Conservation (phyloP, 2,113 vertebrate species). For the Oryzias woworae region DNA sequence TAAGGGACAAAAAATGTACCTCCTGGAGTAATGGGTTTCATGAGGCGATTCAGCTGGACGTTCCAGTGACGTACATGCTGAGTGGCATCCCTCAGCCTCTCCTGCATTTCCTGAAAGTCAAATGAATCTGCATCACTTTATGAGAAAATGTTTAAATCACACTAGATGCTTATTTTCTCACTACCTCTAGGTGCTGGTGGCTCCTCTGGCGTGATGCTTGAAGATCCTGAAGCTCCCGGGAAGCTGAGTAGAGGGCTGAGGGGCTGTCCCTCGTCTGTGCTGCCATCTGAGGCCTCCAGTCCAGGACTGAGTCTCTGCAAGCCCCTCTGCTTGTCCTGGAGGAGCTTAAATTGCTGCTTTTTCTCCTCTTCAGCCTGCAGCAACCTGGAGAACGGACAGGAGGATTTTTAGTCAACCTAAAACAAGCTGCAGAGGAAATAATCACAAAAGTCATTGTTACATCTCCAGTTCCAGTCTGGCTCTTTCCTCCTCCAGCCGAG, state of each 20-base stretch:
- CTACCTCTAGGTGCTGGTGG: slow-evolving; percentile 68
- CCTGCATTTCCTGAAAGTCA: slow-evolving; percentile 65
- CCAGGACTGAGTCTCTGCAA: slow-evolving; percentile 32
- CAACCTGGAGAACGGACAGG: slow-evolving; percentile 42
- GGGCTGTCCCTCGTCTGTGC: slow-evolving; percentile 9
- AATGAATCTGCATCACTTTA: neutral
- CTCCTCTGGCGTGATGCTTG: slow-evolving; percentile 62
- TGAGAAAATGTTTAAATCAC: neutral
- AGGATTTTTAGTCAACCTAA: neutral
- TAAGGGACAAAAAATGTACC: slow-evolving; percentile 47
- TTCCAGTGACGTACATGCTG: slow-evolving; percentile 79
- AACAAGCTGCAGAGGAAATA: no score
- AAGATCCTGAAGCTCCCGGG: slow-evolving; percentile 71
- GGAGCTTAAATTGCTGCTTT: slow-evolving; percentile 61
- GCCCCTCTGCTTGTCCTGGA: slow-evolving; percentile 65
- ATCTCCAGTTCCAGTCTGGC: slow-evolving; percentile 71
- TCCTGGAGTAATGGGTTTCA: slow-evolving; percentile 77
- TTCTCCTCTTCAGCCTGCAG: slow-evolving; percentile 72
- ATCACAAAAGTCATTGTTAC: slow-evolving; percentile 34
- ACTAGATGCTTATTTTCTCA: neutral
- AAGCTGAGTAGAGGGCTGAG: slow-evolving; percentile 63
- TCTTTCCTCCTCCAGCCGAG: slow-evolving; percentile 75
- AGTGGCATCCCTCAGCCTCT: slow-evolving; percentile 70
- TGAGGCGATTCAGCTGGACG: slow-evolving; percentile 77
- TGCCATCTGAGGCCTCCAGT: slow-evolving; percentile 21